phyloP scores from a whole-genome alignment of 2,113 vertebrate genomes.

The Neogale vison region DNA sequence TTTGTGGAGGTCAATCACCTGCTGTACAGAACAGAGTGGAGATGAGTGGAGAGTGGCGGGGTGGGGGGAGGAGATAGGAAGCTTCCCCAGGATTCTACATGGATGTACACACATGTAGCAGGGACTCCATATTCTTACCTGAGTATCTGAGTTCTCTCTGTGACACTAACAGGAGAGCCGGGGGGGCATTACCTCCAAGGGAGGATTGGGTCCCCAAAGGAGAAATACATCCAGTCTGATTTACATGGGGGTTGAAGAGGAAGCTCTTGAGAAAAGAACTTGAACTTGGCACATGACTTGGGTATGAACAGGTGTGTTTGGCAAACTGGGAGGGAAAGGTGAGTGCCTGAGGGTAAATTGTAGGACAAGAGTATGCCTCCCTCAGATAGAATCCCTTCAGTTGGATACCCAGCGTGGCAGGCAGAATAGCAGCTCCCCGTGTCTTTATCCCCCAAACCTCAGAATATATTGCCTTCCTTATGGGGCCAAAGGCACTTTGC shows the following conservation, averaged over 20 bases:
- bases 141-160: not conserved
- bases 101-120: not conserved
- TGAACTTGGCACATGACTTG: not conserved
- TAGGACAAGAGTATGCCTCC: not conserved
- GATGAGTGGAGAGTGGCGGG: no score
- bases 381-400: not conserved
- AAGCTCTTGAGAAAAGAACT: not conserved
- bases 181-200: not conserved
- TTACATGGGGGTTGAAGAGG: not conserved
- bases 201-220: not conserved
- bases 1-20: not conserved
- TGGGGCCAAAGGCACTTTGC: not conserved
- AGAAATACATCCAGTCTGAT: not conserved
- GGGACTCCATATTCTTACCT: not conserved
- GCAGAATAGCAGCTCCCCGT: not conserved
- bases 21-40: not conserved
- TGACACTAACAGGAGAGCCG: not conserved
- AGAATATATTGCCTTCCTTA: not conserved
- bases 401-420: not conserved
- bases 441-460: not conserved
- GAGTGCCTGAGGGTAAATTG: not conserved
- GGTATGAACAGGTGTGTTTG: not conserved
- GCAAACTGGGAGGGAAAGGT: not conserved
- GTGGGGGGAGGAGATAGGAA: not conserved
- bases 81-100: not conserved